phyloP scores from a whole-genome alignment of 2,113 vertebrate species.

The Trichomycterus rosablanca region DNA sequence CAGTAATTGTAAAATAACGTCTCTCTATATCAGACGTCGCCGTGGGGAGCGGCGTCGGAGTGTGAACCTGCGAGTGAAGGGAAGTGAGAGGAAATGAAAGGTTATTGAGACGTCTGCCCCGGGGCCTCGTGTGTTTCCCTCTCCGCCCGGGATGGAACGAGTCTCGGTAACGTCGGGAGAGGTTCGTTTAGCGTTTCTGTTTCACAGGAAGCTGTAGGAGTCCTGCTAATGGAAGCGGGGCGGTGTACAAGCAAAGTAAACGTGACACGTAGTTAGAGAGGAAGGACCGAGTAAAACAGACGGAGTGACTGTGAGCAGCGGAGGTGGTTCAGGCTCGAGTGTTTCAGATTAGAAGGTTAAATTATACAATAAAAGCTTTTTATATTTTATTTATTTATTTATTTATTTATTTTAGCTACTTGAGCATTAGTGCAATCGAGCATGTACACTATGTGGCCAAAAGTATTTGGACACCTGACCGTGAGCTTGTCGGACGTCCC shows the following conservation, averaged over 20 bases:
- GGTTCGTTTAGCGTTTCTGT: slow-evolving; percentile 9
- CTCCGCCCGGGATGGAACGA: neutral
- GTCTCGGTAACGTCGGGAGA: neutral
- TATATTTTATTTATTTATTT: too few relatives aligned
- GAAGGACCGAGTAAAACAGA: neutral
- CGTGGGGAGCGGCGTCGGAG: slow-evolving; percentile 5
- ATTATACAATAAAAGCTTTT: too few relatives aligned
- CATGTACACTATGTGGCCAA: too few relatives aligned
- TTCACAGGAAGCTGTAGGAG: neutral
- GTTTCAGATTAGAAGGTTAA: too few relatives aligned
- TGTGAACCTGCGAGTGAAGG: slow-evolving; percentile 20
- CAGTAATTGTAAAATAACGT: slow-evolving; percentile 26
- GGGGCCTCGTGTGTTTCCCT: neutral
- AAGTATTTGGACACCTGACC: too few relatives aligned
- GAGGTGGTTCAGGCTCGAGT: too few relatives aligned
- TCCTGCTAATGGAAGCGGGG: neutral
- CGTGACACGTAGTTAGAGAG: slow-evolving; percentile 11
- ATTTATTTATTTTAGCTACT: too few relatives aligned
- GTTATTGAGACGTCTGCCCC: slow-evolving; percentile 14
- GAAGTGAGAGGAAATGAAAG: neutral
- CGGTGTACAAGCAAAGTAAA: neutral
- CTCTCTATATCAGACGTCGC: slow-evolving; percentile 18
- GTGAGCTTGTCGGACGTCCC: too few relatives aligned
- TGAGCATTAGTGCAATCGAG: too few relatives aligned
- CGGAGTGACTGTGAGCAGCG: too few relatives aligned